Percentiles rank a stretch among this genome's conserved stretches.
Conservation (phyloP, 2,113 vertebrate genomes). For the Jaculus jaculus region DNA sequence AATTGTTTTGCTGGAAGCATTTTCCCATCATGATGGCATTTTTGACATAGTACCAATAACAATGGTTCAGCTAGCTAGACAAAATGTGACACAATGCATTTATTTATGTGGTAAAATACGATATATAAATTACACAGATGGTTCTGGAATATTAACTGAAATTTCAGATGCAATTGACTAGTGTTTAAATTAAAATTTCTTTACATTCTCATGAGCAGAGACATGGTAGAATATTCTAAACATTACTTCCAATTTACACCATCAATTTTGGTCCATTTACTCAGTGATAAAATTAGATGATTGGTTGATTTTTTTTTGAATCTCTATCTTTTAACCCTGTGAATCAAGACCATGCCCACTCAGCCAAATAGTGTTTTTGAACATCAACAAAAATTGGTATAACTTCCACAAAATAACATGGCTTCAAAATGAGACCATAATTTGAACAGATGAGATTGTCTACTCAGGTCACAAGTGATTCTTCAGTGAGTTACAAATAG, state of each 20-base stretch:
- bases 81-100: background rate
- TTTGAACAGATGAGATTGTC: slow-evolving; percentile 27
- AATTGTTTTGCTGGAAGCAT: slow-evolving; percentile 10
- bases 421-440: slow-evolving; percentile 20
- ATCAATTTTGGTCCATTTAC: slow-evolving; percentile 45
- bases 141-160: slow-evolving; percentile 9
- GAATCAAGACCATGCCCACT: background rate
- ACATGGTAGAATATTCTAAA: background rate
- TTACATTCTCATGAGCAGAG: slow-evolving; percentile 2
- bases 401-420: background rate
- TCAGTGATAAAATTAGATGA: slow-evolving; percentile 43
- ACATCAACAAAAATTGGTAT: slow-evolving; percentile 34
- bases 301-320: slow-evolving; percentile 53
- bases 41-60: slow-evolving; percentile 52
- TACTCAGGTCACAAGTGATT: background rate
- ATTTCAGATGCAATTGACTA: slow-evolving; percentile 38
- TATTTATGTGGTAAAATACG: slow-evolving; percentile 9
- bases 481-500: slow-evolving; percentile 32
- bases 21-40: slow-evolving; percentile 1
- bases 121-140: background rate
- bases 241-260: slow-evolving; percentile 59
- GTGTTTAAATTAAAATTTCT: slow-evolving; percentile 36
- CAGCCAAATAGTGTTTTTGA: slow-evolving; percentile 50
- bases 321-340: slow-evolving; percentile 23
- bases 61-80: background rate